Evolutionary conservation across 2,113 vertebrate genomes (phyloP).

Genomic region (Phaethornis superciliosus): DNA sequence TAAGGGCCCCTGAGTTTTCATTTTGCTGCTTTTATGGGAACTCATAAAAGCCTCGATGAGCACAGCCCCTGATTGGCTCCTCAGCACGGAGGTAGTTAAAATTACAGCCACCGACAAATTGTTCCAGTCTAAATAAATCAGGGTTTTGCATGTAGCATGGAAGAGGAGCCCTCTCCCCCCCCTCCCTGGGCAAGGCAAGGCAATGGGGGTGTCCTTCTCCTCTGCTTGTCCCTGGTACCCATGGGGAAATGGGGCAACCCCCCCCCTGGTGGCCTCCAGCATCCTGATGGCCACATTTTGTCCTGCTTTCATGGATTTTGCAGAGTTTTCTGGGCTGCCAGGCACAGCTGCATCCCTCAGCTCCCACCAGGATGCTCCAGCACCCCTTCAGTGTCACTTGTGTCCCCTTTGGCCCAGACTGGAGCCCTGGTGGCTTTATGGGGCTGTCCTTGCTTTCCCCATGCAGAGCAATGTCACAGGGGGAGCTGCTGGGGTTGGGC

Average conservation of each 20-base stretch:
- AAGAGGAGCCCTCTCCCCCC: background rate
- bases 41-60: slow-evolving; percentile 81
- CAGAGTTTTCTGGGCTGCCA: background rate
- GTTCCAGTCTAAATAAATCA: slow-evolving; percentile 83
- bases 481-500: background rate
- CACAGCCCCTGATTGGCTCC: slow-evolving; percentile 77
- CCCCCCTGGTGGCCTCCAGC: fast-evolving
- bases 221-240: fast-evolving
- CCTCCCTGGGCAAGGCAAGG: too few relatives aligned
- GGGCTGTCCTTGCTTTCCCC: background rate
- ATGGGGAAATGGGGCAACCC: fast-evolving
- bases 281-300: background rate
- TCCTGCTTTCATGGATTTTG: fast-evolving
- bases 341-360: background rate
- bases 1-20: slow-evolving; percentile 88
- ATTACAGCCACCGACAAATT: slow-evolving; percentile 86
- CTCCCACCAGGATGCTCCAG: background rate
- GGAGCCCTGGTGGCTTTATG: fast-evolving
- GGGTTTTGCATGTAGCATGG: slow-evolving; percentile 40
- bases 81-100: slow-evolving; percentile 83
- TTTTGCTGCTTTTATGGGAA: slow-evolving; percentile 87
- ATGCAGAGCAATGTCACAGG: background rate
- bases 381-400: background rate
- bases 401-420: fast-evolving
- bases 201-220: too few relatives aligned